Base-by-base conservation (phyloP, 1,140 invertebrate genomes). In the Cepaea nemoralis region DNA sequence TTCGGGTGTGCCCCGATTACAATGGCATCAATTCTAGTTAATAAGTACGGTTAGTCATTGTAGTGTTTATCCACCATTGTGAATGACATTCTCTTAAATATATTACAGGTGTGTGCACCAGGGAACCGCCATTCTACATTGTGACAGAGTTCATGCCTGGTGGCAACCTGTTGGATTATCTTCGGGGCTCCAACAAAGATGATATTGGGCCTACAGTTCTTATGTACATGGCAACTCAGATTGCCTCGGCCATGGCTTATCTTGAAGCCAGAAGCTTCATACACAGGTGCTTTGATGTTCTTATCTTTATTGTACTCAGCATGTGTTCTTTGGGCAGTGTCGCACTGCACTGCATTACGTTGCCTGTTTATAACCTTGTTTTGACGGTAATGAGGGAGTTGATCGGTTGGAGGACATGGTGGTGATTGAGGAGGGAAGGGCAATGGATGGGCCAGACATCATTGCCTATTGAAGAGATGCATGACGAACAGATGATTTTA, bases 131-230 rank as follows among this genome's bases (percentile, higher is more conserved):
- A 0, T 99, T 99, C 92, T 99, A 99, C 91, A 99, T 99, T 86
- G 98, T 99, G 84, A 99, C 98, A 14, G 98, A 99, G 92, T 99
- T 99, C 91, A 99, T 99, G 98, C 96, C 96, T 76, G 96, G 98
- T 88, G 98, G 98, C 69, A 99, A 99, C 92, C 93, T 99, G 59
- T 92, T 99, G 31, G 98, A 99, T 91, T 99, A 98, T 91, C 91
- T 99, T 79, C 94, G 98, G 37, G 96, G 95, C 85, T 95, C 95
- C 74, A 97, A 95, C 88, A 95, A 96, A 84, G 95, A 97, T 84
- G 95, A 96, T 85, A 95, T 99, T 42, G 96, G 97, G 85, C 97
- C 97, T 5, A 96, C 98, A 0, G 96, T 98, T 37, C 93, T 99
- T 31, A 97, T 99, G 94, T 97, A 99, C 91, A 99, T 99, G 94